A percentile compares a stretch with the other conserved stretches of the same genome.
Conservation (phyloP, 2,797 vertebrate genomes). For the Limosa lapponica region DNA sequence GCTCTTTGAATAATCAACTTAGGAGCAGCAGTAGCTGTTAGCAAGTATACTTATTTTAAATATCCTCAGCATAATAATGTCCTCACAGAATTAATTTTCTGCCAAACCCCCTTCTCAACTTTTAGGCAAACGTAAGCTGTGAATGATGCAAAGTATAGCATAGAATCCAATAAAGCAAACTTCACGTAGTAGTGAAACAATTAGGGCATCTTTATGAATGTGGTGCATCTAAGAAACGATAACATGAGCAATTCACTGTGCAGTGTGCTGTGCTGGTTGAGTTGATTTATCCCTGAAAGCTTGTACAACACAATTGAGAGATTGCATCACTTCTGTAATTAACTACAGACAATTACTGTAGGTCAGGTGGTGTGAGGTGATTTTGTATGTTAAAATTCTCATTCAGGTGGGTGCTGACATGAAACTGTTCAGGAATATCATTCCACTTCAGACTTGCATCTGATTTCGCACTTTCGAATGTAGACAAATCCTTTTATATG, state of each 20-base stretch:
- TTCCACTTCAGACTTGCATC: background rate
- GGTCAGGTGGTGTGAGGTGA: background rate
- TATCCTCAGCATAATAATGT: background rate
- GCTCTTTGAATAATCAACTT: background rate
- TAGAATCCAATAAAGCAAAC: background rate
- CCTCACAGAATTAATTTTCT: background rate
- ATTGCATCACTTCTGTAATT: background rate
- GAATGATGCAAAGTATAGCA: background rate
- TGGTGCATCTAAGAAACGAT: rapidly evolving
- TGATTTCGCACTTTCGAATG: background rate
- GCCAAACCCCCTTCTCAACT: background rate
- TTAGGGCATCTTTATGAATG: background rate
- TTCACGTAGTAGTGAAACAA: background rate
- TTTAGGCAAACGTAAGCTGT: background rate
- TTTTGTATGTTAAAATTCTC: background rate
- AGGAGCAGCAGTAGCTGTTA: background rate
- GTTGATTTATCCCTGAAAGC: background rate
- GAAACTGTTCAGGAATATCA: background rate
- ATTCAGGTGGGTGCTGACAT: background rate
- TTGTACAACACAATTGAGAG: background rate
- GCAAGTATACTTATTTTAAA: background rate
- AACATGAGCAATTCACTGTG: background rate
- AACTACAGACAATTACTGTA: background rate
- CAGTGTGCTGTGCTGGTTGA: background rate
- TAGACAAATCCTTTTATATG: background rate